phyloP scores from a whole-genome alignment of 1,140 invertebrate genomes.

The Mamestra configurata region DNA sequence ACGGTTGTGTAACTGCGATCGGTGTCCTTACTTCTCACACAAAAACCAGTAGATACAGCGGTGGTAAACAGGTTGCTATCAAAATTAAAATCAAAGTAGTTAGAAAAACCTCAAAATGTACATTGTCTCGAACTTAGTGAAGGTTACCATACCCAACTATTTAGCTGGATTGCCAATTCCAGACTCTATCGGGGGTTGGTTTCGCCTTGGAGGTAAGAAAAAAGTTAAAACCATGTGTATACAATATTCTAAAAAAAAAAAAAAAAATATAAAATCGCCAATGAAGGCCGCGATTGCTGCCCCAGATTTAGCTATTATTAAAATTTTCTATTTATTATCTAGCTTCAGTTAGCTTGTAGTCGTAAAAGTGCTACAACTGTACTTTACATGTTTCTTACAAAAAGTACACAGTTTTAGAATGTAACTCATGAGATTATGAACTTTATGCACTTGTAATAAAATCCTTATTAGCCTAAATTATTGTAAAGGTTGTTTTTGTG shows the following conservation, averaged over 20 bases:
- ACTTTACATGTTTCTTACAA: constrained; percentile 28
- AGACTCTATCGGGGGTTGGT: constrained; percentile 93
- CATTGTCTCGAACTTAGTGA: constrained; percentile 91
- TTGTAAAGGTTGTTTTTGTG: constrained; percentile 25
- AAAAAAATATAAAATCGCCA: neutral
- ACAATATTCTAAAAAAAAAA: neutral
- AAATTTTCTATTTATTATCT: neutral
- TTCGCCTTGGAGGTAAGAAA: constrained; percentile 91
- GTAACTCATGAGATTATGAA: neutral
- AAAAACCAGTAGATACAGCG: neutral
- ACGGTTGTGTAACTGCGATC: neutral
- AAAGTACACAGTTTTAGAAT: constrained; percentile 20
- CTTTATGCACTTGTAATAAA: constrained; percentile 16
- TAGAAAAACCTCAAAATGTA: constrained; percentile 89
- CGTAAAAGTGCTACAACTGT: constrained; percentile 33
- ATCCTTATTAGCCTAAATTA: neutral
- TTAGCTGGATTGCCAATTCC: constrained; percentile 93
- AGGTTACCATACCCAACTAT: constrained; percentile 93
- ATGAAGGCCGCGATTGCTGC: neutral
- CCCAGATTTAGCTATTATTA: neutral
- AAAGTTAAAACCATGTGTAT: constrained; percentile 8
- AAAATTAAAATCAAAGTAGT: neutral
- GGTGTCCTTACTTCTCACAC: neutral
- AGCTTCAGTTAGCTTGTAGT: neutral
- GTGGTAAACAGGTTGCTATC: neutral